Percentiles rank a stretch among this genome's conserved stretches.
Evolutionary conservation across 2,113 vertebrate species (phyloP).

Genomic region (Polyodon spathula): DNA sequence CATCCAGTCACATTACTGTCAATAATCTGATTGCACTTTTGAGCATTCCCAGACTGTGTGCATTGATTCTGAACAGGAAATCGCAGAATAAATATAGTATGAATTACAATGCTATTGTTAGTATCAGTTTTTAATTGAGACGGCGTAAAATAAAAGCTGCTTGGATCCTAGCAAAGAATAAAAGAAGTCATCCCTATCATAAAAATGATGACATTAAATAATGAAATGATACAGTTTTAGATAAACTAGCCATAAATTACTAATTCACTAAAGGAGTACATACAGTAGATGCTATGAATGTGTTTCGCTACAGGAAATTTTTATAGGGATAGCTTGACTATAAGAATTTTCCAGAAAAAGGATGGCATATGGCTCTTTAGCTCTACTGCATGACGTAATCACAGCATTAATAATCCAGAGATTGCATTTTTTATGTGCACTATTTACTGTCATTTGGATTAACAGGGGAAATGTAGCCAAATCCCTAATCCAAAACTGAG

Average conservation of each 20-base stretch:
- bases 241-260: too few relatives aligned
- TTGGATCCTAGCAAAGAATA: background rate
- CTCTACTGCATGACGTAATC: background rate
- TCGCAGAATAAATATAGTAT: background rate
- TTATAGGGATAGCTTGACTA: background rate
- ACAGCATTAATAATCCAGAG: background rate
- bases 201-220: background rate
- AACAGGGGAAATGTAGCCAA: background rate
- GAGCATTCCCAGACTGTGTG: background rate
- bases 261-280: too few relatives aligned
- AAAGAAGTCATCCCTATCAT: background rate
- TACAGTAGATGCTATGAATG: too few relatives aligned
- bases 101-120: background rate
- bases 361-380: background rate
- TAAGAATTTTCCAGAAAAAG: background rate
- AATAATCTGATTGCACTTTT: background rate
- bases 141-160: too few relatives aligned
- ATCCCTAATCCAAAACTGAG: constrained; percentile 1
- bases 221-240: constrained; percentile 6
- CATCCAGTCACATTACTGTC: background rate
- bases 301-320: background rate
- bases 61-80: background rate
- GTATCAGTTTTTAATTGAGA: background rate
- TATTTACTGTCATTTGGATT: background rate
- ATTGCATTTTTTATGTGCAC: background rate